Base-by-base conservation (phyloP, 1,140 invertebrate species). In the Pseudomyrmex pallidus region DNA sequence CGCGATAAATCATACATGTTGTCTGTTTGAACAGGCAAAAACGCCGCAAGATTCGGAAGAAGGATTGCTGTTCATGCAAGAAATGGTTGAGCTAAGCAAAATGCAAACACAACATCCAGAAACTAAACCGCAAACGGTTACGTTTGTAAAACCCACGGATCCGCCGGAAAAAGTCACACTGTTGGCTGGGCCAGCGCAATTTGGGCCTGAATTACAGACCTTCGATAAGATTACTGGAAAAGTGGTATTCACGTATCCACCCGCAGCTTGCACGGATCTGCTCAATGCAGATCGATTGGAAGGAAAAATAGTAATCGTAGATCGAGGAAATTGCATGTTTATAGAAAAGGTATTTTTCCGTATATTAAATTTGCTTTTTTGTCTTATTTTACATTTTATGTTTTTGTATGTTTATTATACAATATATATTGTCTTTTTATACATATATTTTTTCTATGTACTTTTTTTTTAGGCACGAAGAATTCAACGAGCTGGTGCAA, bases 31-130 rank as follows among this genome's bases (percentile, higher is more conserved):
- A 66, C 91, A 98, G 98, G 98, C 98, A 12, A 96, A 96, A 91
- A 97, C 97, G 63, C 94, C 96, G 13, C 96, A 97, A 86, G 97
- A 98, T 91, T 98, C 98, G 1, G 97, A 99, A 91, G 97, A 99
- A 94, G 99, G 99, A 0, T 92, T 99, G 25, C 95, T 97, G 46
- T 99, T 99, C 90, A 99, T 99, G 98, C 97, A 99, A 90, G 99
- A 99, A 95, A 99, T 99, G 98, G 96, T 98, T 9, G 97, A 99
- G 94, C 94, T 98, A 61, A 98, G 98, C 50, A 97, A 97, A 91
- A 93, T 95, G 78, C 96, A 97, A 91, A 92, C 94, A 13, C 94
- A 96, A 82, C 95, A 96, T 88, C 93, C 95, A n/a, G 95, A 96
- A 85, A 95, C 95, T 15, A 94, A 95, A 57, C 94, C 96, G 22